These are phyloP conservation scores for Trachythela sp. DNA, from an alignment of 64 coral and sea anemone genomes.

Conservation along the genomic window DNA sequence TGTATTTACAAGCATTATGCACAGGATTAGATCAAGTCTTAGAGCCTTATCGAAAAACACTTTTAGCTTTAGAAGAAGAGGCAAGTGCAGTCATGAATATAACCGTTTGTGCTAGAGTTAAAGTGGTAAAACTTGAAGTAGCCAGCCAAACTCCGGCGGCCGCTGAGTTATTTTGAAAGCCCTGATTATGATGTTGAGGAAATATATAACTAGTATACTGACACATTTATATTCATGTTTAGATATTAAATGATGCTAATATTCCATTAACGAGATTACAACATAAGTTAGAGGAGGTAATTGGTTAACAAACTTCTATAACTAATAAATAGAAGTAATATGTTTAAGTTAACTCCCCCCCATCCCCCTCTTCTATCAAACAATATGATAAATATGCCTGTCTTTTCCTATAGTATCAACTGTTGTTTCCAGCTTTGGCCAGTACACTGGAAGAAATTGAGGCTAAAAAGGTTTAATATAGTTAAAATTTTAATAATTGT, in stretches of 20 bases:
- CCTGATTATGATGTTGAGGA: too few relatives aligned
- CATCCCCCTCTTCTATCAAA: too few relatives aligned
- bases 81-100: conserved; percentile 13
- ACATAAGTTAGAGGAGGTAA: conserved; percentile 3
- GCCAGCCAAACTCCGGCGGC: too few relatives aligned
- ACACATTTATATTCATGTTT: neutral
- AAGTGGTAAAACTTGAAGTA: too few relatives aligned
- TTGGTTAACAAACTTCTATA: neutral
- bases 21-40: conserved; percentile 88
- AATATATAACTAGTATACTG: too few relatives aligned
- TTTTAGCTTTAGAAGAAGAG: conserved; percentile 78
- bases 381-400: too few relatives aligned
- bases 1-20: conserved; percentile 94
- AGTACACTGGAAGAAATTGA: neutral
- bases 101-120: too few relatives aligned
- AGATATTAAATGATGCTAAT: neutral
- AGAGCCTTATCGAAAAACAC: conserved; percentile 60
- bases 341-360: too few relatives aligned
- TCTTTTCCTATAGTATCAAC: neutral
- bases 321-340: neutral
- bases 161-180: too few relatives aligned
- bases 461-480: neutral
- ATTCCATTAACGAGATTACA: conserved; percentile 18
- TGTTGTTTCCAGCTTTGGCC: neutral
- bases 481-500: neutral